A percentile compares a stretch with the other conserved stretches of the same genome.
Conservation (phyloP, 2,113 vertebrate genomes). For the Prochilodus magdalenae region DNA sequence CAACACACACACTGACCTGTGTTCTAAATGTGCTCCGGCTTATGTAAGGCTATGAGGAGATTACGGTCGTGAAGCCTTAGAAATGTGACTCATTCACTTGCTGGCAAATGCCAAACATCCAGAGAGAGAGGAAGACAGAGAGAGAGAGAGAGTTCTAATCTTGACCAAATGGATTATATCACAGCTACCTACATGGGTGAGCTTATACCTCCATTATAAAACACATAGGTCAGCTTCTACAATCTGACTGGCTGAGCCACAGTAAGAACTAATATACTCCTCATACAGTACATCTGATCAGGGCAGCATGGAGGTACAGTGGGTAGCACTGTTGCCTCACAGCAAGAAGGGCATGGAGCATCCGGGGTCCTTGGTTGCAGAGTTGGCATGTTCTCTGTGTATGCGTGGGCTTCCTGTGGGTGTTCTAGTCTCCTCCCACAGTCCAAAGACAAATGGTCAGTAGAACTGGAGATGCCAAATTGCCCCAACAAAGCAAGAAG, state of each 20-base stretch:
- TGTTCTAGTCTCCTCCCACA: too few relatives aligned
- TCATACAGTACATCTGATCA: too few relatives aligned
- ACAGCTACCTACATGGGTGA: slow-evolving; percentile 30
- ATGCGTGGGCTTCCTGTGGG: too few relatives aligned
- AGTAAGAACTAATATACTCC: neutral
- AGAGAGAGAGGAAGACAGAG: neutral
- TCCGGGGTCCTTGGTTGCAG: too few relatives aligned
- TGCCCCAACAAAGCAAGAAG: too few relatives aligned
- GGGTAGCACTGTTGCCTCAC: too few relatives aligned
- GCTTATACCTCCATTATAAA: slow-evolving; percentile 35
- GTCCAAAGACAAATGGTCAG: too few relatives aligned
- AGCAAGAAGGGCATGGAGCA: too few relatives aligned
- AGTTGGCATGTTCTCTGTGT: too few relatives aligned
- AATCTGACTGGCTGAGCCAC: neutral
- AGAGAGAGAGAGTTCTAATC: slow-evolving; percentile 22
- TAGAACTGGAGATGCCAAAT: too few relatives aligned
- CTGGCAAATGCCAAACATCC: slow-evolving; percentile 29
- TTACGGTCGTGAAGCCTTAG: slow-evolving; percentile 6
- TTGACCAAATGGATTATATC: slow-evolving; percentile 37
- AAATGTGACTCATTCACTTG: slow-evolving; percentile 50
- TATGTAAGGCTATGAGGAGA: slow-evolving; percentile 50
- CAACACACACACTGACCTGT: slow-evolving; percentile 38
- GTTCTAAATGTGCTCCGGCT: slow-evolving; percentile 42
- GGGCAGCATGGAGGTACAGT: too few relatives aligned
- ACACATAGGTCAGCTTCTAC: slow-evolving; percentile 9